Evolutionary conservation across 92 coral and sea anemone species (phyloP), one percentile per base, ranked within the genome.

Genomic region (Plumapathes pennacea): DNA sequence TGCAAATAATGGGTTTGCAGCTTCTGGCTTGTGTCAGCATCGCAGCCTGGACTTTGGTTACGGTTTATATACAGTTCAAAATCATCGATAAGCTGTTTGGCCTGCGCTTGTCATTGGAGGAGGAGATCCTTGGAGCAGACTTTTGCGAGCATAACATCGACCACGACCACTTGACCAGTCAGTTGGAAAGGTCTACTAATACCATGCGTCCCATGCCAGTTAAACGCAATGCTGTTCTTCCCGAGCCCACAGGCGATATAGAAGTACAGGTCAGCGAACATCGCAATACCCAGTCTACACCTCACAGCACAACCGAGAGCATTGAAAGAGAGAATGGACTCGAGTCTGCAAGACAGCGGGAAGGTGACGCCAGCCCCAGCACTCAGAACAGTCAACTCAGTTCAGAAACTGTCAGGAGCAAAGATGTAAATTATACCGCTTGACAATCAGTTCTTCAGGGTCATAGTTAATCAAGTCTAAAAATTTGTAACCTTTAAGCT

Each of bases 101-200:
- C 42, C 30, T 82, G 54, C 28, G 89, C 37, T 36, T 82, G 11
- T 45, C 89, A 10, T 10, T 67, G 53, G 64, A 68, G 39, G 89
- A 82, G 22, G 89, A 82, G 62, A 22, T 74, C 1, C 53, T 82
- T 0, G 89, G 89, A 4, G 89, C 89, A 0, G 89, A 82, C 60
- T 68, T 23, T 13, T 55, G 65, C 28, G 89, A 82, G 36, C 89
- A 82, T 48, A 83, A 72, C 37, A 67, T 82, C 3, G 46, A 46
- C 32, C 60, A 65, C 39, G n/a, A 32, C 8, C 30, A 66, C n/a
- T 29, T 33, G 0, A 40, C 5, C 21, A 24, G 31, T 25, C 42
- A 66, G 43, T n/a, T n/a, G n/a, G n/a, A n/a, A n/a, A n/a, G n/a
- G n/a, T n/a, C n/a, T n/a, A n/a, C n/a, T n/a, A 39, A 53, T 32